These are phyloP conservation scores for Cantharis flavilabris DNA, from an alignment of 2,888 invertebrate species.

Conservation along the genomic window DNA sequence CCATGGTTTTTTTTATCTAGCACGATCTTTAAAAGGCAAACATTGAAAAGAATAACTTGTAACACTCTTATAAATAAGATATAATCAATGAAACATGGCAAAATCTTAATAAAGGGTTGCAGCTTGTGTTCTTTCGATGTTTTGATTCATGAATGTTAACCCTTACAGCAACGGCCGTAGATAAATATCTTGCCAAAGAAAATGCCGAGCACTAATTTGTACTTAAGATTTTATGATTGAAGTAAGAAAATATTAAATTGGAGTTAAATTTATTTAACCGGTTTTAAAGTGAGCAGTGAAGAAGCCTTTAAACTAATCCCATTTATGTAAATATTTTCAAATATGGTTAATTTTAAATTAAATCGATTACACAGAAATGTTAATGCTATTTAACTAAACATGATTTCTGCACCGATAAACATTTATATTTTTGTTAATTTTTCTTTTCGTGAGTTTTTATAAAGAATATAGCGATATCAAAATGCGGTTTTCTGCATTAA, in stretches of 20 bases:
- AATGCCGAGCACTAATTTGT: neutral
- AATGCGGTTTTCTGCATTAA: too few species aligned
- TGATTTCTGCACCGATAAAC: too few species aligned
- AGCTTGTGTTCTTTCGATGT: conserved; percentile 21
- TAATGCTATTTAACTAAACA: neutral
- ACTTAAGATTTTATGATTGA: neutral
- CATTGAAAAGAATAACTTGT: conserved; percentile 20
- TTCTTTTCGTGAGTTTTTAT: too few species aligned
- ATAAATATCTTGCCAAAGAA: conserved; percentile 16
- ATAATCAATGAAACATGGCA: conserved; percentile 23
- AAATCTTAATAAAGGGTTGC: conserved; percentile 26
- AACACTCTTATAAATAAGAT: conserved; percentile 13
- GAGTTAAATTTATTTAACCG: neutral
- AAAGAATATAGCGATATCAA: too few species aligned
- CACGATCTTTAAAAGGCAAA: conserved; percentile 20
- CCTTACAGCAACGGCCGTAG: conserved; percentile 16
- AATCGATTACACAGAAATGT: neutral
- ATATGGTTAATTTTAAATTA: neutral
- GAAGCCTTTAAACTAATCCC: neutral
- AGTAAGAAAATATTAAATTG: neutral
- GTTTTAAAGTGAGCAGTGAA: neutral
- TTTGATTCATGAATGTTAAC: conserved; percentile 9
- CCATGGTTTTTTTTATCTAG: conserved; percentile 14
- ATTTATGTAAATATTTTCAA: neutral
- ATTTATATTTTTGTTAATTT: too few species aligned